Evolutionary conservation across 2,113 vertebrate genomes (phyloP).

Genomic region (Argyrosomus japonicus): DNA sequence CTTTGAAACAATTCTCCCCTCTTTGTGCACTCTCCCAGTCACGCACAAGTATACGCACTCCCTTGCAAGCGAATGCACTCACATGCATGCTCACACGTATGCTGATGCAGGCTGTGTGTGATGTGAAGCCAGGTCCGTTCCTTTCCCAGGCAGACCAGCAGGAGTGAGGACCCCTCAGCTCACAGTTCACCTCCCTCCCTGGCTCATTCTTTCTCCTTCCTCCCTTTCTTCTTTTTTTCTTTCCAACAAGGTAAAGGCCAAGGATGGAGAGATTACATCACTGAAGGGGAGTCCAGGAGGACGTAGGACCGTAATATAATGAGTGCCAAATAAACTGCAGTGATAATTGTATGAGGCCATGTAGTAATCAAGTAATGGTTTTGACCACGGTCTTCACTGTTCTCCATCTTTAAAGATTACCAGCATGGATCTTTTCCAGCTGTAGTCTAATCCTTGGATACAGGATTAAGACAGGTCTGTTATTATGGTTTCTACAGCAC

Average conservation of each 20-base stretch:
- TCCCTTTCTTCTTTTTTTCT: conserved; percentile 18
- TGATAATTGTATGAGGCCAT: conserved; percentile 1
- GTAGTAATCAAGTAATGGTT: conserved; percentile 29
- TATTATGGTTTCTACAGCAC: conserved; percentile 1
- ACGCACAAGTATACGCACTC: conserved; percentile 28
- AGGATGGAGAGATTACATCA: conserved; percentile 35
- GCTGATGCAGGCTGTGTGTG: conserved; percentile 46
- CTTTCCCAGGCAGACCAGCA: conserved; percentile 66
- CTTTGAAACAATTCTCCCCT: conserved; percentile 49
- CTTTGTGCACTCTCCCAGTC: conserved; percentile 39
- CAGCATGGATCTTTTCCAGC: neutral
- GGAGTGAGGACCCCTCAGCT: conserved; percentile 41
- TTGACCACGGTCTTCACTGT: neutral
- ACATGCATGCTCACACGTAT: conserved; percentile 52
- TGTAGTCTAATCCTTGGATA: conserved; percentile 13
- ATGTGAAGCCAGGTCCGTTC: conserved; percentile 63
- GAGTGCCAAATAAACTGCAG: conserved; percentile 26
- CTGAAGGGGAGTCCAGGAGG: neutral
- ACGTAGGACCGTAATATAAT: neutral
- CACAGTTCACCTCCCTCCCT: conserved; percentile 10
- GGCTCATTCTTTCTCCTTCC: conserved; percentile 12
- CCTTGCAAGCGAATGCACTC: conserved; percentile 36
- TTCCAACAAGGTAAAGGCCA: conserved; percentile 6
- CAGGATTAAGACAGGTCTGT: conserved; percentile 2
- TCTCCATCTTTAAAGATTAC: neutral